A percentile compares a stretch with the other conserved stretches of the same genome.
These are phyloP conservation scores for Pithys albifrons DNA, from an alignment of 2,113 vertebrate species.

Conservation along the genomic window DNA sequence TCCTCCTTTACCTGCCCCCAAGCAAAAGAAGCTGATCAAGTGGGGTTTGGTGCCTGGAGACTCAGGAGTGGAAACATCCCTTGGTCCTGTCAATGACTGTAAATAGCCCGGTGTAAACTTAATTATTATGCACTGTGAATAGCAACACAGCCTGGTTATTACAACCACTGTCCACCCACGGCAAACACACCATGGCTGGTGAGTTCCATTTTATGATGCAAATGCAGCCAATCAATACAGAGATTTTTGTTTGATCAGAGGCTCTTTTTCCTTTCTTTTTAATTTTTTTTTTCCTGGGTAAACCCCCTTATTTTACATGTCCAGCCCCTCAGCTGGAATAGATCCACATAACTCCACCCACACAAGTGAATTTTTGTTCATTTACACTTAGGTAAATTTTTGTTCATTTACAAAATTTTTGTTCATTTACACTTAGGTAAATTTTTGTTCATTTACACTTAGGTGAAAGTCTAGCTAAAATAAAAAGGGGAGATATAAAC, in stretches of 20 bases:
- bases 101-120: neutral
- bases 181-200: neutral
- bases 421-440: too few species aligned
- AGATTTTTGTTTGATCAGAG: slow-evolving; percentile 23
- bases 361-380: neutral
- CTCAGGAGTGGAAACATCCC: neutral
- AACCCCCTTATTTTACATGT: neutral
- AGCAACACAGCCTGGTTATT: neutral
- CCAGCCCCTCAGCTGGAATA: neutral
- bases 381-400: too few species aligned
- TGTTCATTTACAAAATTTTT: neutral
- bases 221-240: slow-evolving; percentile 33
- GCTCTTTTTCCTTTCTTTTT: neutral
- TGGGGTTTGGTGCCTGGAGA: neutral
- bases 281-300: neutral
- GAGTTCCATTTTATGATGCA: slow-evolving; percentile 69
- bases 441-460: neutral
- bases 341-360: neutral
- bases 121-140: slow-evolving; percentile 4
- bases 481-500: neutral
- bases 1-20: neutral
- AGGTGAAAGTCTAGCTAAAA: neutral
- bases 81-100: neutral
- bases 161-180: slow-evolving; percentile 23
- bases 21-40: neutral